phyloP scores from a whole-genome alignment of 2,797 vertebrate species.

The Pelodytes ibericus region DNA sequence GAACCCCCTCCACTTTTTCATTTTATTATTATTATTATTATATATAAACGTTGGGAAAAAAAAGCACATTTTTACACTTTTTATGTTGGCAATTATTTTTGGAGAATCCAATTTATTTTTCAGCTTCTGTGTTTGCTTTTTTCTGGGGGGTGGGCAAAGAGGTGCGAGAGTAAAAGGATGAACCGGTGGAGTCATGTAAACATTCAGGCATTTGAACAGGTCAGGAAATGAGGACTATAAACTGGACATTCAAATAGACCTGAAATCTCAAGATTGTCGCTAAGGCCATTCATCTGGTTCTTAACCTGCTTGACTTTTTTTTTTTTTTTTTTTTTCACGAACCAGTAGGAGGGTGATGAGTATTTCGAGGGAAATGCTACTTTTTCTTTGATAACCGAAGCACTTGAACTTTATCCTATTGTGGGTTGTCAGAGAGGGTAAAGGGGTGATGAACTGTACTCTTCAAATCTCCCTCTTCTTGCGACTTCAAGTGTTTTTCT shows the following conservation, averaged over 20 bases:
- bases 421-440: constrained; percentile 6
- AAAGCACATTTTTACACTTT: constrained; percentile 44
- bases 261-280: background rate
- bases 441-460: constrained; percentile 28
- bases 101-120: background rate
- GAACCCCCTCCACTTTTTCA: background rate
- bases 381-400: constrained; percentile 45
- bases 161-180: background rate
- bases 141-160: constrained; percentile 7
- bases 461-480: background rate
- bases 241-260: constrained; percentile 9
- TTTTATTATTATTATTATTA: background rate
- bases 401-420: constrained; percentile 47
- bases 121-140: background rate
- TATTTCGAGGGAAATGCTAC: constrained; percentile 4
- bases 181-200: constrained; percentile 16
- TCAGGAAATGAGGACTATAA: background rate
- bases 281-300: constrained; percentile 13
- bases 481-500: constrained; percentile 18
- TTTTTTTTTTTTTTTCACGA: constrained; percentile 17
- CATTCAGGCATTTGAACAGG: background rate
- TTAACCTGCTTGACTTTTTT: constrained; percentile 7
- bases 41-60: constrained; percentile 28
- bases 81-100: background rate
- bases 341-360: background rate